A percentile compares a stretch with the other conserved stretches of the same genome.
These are phyloP conservation scores for Pygocentrus nattereri DNA, from an alignment of 2,797 vertebrate genomes.

Conservation along the genomic window DNA sequence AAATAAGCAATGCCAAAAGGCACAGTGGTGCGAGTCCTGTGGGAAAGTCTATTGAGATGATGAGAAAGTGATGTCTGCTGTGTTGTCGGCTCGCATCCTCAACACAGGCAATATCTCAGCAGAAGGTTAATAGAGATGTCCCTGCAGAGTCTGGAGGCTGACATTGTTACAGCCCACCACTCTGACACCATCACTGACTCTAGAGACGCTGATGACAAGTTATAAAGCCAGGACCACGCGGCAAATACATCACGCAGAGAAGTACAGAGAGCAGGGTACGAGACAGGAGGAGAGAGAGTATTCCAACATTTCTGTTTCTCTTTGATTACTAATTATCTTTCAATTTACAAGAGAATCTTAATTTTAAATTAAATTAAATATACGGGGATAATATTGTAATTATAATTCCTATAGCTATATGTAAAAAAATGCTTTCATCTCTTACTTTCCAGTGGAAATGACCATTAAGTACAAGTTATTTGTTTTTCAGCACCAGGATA, in stretches of 20 bases:
- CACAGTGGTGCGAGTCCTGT: slow-evolving; percentile 25
- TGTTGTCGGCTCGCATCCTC: slow-evolving; percentile 31
- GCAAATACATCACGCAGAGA: slow-evolving; percentile 13
- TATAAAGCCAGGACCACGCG: slow-evolving; percentile 7
- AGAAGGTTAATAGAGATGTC: slow-evolving; percentile 80
- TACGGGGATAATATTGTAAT: too few species aligned
- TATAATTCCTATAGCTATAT: too few species aligned
- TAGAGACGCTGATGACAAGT: slow-evolving; percentile 35
- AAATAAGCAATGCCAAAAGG: not conserved
- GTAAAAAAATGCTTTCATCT: too few species aligned
- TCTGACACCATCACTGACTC: slow-evolving; percentile 59
- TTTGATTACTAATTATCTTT: too few species aligned
- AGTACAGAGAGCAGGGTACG: not conserved
- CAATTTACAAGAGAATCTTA: too few species aligned
- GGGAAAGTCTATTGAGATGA: slow-evolving; percentile 9
- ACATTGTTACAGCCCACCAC: slow-evolving; percentile 65
- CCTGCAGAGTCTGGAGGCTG: slow-evolving; percentile 60
- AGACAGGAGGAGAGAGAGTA: not conserved
- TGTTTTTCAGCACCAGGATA: too few species aligned
- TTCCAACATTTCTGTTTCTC: too few species aligned
- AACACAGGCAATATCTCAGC: slow-evolving; percentile 54
- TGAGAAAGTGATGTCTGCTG: slow-evolving; percentile 34
- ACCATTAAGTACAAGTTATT: too few species aligned
- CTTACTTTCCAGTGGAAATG: too few species aligned
- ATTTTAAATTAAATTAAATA: too few species aligned